These are phyloP conservation scores for Ranitomeya variabilis DNA, from an alignment of 2,113 vertebrate species.

Conservation along the genomic window DNA sequence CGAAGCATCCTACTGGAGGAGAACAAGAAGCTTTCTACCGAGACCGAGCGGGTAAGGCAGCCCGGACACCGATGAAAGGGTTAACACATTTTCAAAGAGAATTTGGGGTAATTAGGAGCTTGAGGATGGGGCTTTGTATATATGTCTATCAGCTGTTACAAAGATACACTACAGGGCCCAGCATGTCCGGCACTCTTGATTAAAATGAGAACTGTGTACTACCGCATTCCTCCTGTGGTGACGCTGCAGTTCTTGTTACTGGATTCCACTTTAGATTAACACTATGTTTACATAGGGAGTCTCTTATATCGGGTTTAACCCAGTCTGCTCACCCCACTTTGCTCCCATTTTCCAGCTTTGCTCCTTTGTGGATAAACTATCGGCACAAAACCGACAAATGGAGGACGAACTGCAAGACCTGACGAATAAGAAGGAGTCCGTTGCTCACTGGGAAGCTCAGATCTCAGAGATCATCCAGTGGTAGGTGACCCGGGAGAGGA, in stretches of 20 bases:
- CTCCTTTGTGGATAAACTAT: conserved; percentile 89
- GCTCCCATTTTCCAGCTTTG: conserved; percentile 76
- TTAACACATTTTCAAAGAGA: neutral
- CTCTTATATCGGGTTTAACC: no score
- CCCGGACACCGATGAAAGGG: conserved; percentile 57
- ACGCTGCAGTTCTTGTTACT: neutral
- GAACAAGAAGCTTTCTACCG: conserved; percentile 84
- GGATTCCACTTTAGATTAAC: neutral
- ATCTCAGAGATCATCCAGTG: conserved; percentile 98
- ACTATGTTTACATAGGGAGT: no score
- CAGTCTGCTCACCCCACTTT: conserved; percentile 61
- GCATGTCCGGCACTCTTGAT: neutral
- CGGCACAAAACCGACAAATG: conserved; percentile 88
- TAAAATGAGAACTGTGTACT: neutral
- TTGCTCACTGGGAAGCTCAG: conserved; percentile 97
- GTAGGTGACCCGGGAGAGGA: conserved; percentile 68
- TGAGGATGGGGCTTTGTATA: no score
- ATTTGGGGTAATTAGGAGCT: neutral
- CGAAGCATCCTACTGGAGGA: conserved; percentile 83
- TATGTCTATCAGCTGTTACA: no score
- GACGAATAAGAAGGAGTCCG: conserved; percentile 91
- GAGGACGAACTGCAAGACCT: conserved; percentile 92
- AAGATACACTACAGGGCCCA: neutral
- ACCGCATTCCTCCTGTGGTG: neutral
- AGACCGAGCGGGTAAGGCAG: conserved; percentile 85